These are phyloP conservation scores for Dynastes tityus DNA, from an alignment of 2,888 invertebrate species.

Conservation along the genomic window DNA sequence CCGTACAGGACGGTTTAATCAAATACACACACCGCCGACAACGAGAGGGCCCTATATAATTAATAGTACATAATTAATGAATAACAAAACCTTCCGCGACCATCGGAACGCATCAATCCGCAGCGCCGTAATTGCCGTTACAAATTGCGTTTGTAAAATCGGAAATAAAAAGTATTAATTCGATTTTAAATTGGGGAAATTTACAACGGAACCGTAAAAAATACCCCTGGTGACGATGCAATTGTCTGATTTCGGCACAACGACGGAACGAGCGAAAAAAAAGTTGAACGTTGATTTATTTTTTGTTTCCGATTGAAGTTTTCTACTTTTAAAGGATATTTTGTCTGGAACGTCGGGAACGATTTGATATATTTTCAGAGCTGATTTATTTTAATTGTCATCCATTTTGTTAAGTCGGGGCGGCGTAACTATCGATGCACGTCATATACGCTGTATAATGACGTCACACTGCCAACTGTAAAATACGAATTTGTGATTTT, in stretches of 20 bases:
- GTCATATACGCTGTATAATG: too few relatives aligned
- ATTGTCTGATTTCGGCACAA: constrained; percentile 17
- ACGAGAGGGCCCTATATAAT: constrained; percentile 44
- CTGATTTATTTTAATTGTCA: neutral
- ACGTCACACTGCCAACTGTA: too few relatives aligned
- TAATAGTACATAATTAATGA: constrained; percentile 52
- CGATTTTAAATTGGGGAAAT: constrained; percentile 57
- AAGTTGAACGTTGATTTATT: constrained; percentile 37
- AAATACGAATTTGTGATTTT: too few relatives aligned
- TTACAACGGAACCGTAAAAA: constrained; percentile 54
- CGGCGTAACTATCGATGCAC: too few relatives aligned
- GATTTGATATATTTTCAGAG: neutral
- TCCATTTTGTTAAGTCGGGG: too few relatives aligned
- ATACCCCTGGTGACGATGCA: constrained; percentile 44
- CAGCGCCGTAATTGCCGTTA: constrained; percentile 50
- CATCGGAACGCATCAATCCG: constrained; percentile 41
- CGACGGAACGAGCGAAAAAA: neutral
- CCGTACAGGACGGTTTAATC: constrained; percentile 39
- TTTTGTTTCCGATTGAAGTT: constrained; percentile 27
- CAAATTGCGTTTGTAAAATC: constrained; percentile 48
- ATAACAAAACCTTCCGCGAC: constrained; percentile 42
- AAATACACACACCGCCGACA: constrained; percentile 38
- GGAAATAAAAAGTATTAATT: constrained; percentile 57
- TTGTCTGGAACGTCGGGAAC: neutral
- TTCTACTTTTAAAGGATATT: constrained; percentile 42